phyloP scores from a whole-genome alignment of 2,888 invertebrate genomes.

The Magallana nippona region DNA sequence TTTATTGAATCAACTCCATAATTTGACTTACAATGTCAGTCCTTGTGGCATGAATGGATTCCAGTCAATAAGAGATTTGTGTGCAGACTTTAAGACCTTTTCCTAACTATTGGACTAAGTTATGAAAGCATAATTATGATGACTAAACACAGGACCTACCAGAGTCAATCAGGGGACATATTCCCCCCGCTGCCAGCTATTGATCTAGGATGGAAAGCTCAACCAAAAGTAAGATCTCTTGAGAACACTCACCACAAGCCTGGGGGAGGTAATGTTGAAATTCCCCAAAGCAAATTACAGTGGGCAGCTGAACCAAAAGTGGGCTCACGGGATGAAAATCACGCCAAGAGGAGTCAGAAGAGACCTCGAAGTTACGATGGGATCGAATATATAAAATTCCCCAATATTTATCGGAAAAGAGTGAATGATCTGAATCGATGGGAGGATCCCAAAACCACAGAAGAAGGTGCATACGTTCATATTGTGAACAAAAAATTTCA shows the following conservation, averaged over 20 bases:
- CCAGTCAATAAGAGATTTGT: not conserved
- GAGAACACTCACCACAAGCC: conserved; percentile 64
- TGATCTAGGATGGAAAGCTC: conserved; percentile 59
- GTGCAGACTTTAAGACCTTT: conserved; percentile 10
- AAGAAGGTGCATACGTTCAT: conserved; percentile 40
- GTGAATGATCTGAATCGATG: conserved; percentile 37
- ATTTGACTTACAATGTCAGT: not conserved
- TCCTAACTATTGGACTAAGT: not conserved
- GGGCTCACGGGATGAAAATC: conserved; percentile 57
- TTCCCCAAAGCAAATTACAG: conserved; percentile 55
- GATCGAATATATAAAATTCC: conserved; percentile 41
- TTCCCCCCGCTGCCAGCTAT: conserved; percentile 60
- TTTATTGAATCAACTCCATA: not conserved
- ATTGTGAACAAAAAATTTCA: conserved; percentile 43
- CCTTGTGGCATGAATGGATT: not conserved
- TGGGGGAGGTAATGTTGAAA: conserved; percentile 61
- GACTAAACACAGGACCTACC: not conserved
- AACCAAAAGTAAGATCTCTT: conserved; percentile 63
- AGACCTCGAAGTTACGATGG: conserved; percentile 52
- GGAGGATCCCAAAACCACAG: conserved; percentile 44
- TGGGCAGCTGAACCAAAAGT: conserved; percentile 67
- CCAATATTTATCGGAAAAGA: conserved; percentile 33
- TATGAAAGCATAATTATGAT: not conserved
- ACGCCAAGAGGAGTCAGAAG: conserved; percentile 44
- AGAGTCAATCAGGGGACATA: not conserved